phyloP scores from a whole-genome alignment of 2,888 invertebrate genomes.

The Aleiodes testaceus region DNA sequence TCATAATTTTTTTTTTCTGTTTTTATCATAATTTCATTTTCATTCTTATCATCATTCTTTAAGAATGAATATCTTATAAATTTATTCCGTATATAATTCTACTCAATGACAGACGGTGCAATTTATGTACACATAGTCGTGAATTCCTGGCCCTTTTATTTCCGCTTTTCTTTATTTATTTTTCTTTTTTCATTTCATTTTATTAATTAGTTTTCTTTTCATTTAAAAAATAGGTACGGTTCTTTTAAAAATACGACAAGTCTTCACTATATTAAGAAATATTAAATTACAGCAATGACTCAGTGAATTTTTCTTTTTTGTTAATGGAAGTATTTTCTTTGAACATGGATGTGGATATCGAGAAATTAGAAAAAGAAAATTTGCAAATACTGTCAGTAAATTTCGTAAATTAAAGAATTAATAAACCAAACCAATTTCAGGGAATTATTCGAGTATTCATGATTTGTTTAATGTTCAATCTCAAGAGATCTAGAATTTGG shows the following conservation, averaged over 20 bases:
- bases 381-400: neutral
- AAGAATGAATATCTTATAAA: constrained; percentile 57
- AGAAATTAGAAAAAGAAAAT: neutral
- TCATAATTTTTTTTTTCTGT: constrained; percentile 33
- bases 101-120: constrained; percentile 69
- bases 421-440: constrained; percentile 25
- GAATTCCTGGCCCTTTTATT: constrained; percentile 64
- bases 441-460: neutral
- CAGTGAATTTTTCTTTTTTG: neutral
- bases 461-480: neutral
- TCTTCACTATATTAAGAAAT: constrained; percentile 9
- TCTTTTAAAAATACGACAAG: constrained; percentile 15
- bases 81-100: constrained; percentile 52
- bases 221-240: constrained; percentile 21
- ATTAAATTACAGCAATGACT: constrained; percentile 15
- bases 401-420: neutral
- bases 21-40: constrained; percentile 29
- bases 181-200: neutral
- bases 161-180: constrained; percentile 22
- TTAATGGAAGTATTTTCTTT: constrained; percentile 16
- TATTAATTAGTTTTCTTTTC: constrained; percentile 5
- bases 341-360: neutral
- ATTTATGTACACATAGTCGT: constrained; percentile 70
- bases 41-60: constrained; percentile 41
- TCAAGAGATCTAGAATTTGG: neutral